A percentile compares a stretch with the other conserved stretches of the same genome.
These are phyloP conservation scores for Syngnathoides biaculeatus DNA, from an alignment of 2,113 vertebrate species.

Conservation along the genomic window DNA sequence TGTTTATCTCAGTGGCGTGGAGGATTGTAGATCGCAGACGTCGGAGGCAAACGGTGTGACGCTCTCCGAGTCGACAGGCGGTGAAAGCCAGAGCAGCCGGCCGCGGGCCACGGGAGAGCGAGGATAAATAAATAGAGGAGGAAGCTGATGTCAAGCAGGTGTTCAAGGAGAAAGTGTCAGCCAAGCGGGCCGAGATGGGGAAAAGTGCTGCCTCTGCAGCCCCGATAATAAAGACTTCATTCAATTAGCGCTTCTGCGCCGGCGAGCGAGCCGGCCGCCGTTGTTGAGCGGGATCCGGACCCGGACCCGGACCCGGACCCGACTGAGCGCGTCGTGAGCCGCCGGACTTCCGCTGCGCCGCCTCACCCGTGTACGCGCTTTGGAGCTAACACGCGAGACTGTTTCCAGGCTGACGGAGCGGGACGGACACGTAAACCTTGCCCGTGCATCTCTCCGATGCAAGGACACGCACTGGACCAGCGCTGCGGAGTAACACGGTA, in stretches of 20 bases:
- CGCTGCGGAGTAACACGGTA: no score
- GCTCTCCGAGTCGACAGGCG: slow-evolving; percentile 27
- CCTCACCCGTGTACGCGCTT: slow-evolving; percentile 10
- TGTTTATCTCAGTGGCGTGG: slow-evolving; percentile 36
- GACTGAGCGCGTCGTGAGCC: slow-evolving; percentile 41
- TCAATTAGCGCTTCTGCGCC: slow-evolving; percentile 77
- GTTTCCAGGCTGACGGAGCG: slow-evolving; percentile 50
- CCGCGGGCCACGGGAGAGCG: slow-evolving; percentile 65
- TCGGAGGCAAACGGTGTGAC: slow-evolving; percentile 17
- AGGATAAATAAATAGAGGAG: slow-evolving; percentile 75
- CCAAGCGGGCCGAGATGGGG: slow-evolving; percentile 69
- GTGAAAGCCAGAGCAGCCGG: slow-evolving; percentile 50
- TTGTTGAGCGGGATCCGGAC: slow-evolving; percentile 50
- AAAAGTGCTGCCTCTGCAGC: slow-evolving; percentile 77
- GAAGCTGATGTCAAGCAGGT: slow-evolving; percentile 79
- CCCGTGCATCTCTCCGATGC: slow-evolving; percentile 31
- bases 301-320: slow-evolving; percentile 40
- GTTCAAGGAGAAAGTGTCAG: slow-evolving; percentile 83
- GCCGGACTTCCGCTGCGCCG: slow-evolving; percentile 25
- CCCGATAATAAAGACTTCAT: slow-evolving; percentile 80
- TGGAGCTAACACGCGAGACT: slow-evolving; percentile 27
- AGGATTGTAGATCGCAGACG: slow-evolving; percentile 3
- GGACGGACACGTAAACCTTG: slow-evolving; percentile 46
- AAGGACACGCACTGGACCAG: no score
- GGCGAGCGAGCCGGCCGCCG: no score